phyloP scores from a whole-genome alignment of 2,797 vertebrate species.

The Micropoecilia bifurca region DNA sequence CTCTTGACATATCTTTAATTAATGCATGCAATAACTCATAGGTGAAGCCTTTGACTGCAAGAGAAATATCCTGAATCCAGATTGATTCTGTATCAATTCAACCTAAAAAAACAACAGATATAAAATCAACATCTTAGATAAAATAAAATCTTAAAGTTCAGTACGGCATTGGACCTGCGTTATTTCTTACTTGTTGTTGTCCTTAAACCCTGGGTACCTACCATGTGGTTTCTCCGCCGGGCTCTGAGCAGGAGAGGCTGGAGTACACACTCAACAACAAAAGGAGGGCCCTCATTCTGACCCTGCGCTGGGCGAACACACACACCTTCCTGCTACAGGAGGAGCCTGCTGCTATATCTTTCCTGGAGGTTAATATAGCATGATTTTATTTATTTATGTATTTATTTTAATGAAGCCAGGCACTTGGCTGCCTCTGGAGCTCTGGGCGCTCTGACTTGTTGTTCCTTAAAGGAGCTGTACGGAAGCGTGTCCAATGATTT shows the following conservation, averaged over 20 bases:
- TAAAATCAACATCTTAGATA: background rate
- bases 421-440: background rate
- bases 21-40: background rate
- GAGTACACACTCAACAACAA: conserved; percentile 93
- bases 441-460: background rate
- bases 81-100: background rate
- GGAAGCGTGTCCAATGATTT: conserved; percentile 93
- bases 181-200: conserved; percentile 25
- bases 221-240: conserved; percentile 90
- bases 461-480: conserved; percentile 88
- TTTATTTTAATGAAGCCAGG: conserved; percentile 9
- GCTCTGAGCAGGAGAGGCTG: conserved; percentile 94
- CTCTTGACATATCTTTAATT: background rate
- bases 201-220: conserved; percentile 92
- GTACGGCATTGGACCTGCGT: background rate
- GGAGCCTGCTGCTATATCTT: conserved; percentile 90
- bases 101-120: background rate
- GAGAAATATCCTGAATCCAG: background rate
- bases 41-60: background rate
- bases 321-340: conserved; percentile 92
- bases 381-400: background rate
- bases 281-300: conserved; percentile 88
- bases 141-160: background rate
- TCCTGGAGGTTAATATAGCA: conserved; percentile 87
- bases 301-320: conserved; percentile 90